phyloP scores from a whole-genome alignment of 2,797 vertebrate species.

The Darevskia mixta region DNA sequence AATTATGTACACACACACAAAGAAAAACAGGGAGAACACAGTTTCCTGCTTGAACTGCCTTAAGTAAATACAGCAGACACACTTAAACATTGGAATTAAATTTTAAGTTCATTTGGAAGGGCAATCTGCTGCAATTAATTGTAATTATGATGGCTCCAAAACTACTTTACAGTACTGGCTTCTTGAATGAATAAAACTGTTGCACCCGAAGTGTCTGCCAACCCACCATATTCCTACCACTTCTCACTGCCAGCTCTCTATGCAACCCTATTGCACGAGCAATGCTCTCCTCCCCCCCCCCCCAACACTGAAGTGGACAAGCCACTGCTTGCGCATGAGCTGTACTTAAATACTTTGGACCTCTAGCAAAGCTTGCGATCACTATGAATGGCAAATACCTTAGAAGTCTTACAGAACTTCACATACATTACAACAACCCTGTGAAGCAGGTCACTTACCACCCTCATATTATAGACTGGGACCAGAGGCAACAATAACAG shows the following conservation, averaged over 20 bases:
- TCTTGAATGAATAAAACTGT: background rate
- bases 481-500: background rate
- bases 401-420: background rate
- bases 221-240: background rate
- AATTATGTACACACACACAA: background rate
- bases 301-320: background rate
- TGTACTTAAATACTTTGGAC: background rate
- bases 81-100: constrained; percentile 4
- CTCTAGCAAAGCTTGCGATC: background rate
- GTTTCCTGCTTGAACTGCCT: constrained; percentile 27
- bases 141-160: constrained; percentile 1
- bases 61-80: constrained; percentile 28
- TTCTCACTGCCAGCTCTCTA: background rate
- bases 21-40: background rate
- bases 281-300: too few relatives aligned
- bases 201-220: background rate
- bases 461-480: background rate
- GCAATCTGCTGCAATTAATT: constrained; percentile 1
- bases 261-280: background rate
- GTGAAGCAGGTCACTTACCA: background rate
- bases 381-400: background rate
- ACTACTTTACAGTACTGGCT: background rate
- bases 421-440: background rate
- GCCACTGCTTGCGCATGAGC: background rate
- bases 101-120: background rate